Conservation (phyloP, 2,113 vertebrate genomes). For the Thinocorus orbignyianus region DNA sequence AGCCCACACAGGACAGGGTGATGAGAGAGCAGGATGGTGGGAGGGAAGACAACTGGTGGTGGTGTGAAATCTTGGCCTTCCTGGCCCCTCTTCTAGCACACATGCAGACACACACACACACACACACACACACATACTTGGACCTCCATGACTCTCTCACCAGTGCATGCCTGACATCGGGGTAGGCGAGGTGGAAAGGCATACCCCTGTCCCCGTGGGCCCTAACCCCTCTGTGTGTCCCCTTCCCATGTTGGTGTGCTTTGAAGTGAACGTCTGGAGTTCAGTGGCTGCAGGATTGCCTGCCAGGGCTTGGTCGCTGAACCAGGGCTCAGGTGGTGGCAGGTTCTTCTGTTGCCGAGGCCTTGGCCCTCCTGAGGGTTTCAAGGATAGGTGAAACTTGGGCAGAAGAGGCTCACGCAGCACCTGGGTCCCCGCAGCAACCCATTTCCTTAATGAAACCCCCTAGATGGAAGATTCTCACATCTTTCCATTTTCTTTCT, state of each 20-base stretch:
- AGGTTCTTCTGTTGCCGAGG: background rate
- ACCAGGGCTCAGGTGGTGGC: background rate
- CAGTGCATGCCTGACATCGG: constrained; percentile 57
- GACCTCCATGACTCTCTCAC: constrained; percentile 4
- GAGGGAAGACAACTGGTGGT: background rate
- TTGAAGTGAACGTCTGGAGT: constrained; percentile 47
- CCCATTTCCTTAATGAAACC: background rate
- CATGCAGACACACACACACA: background rate
- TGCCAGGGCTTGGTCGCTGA: background rate
- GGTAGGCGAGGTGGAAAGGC: constrained; percentile 31
- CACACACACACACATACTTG: background rate
- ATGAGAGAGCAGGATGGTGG: background rate
- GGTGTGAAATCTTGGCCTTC: background rate
- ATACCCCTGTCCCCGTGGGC: constrained; percentile 36
- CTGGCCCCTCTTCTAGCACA: background rate
- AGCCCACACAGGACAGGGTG: background rate
- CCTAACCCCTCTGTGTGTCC: constrained; percentile 25
- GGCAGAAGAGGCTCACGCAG: background rate
- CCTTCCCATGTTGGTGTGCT: constrained; percentile 9
- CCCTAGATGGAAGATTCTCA: background rate
- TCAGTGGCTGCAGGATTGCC: constrained; percentile 15
- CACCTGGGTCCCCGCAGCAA: background rate
- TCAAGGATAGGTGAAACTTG: background rate
- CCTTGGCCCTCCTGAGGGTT: background rate
- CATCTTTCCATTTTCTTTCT: background rate